These are phyloP conservation scores for Euzetes globulus DNA, from an alignment of 2,888 invertebrate genomes.

Conservation along the genomic window DNA sequence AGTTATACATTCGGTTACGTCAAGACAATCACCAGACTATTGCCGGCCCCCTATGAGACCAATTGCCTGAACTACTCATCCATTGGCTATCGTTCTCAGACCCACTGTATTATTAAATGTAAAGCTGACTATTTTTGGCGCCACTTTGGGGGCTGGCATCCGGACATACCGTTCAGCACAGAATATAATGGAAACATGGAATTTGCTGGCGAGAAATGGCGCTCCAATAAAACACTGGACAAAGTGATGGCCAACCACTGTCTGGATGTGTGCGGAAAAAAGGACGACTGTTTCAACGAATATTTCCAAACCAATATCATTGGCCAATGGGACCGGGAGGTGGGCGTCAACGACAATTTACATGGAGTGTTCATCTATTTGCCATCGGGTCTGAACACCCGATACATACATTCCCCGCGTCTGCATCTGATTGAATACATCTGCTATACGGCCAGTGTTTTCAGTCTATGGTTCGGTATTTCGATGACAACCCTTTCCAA, in stretches of 20 bases:
- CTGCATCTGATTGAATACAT: constrained; percentile 32
- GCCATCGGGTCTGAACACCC: constrained; percentile 30
- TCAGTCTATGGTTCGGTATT: constrained; percentile 35
- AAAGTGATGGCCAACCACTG: constrained; percentile 28
- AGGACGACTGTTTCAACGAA: constrained; percentile 28
- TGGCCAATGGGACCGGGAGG: constrained; percentile 24
- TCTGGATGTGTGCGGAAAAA: constrained; percentile 4
- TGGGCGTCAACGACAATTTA: not conserved
- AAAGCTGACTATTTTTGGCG: constrained; percentile 27
- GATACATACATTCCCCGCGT: constrained; percentile 31
- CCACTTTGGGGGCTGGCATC: constrained; percentile 30
- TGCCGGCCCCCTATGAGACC: constrained; percentile 4
- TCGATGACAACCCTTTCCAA: constrained; percentile 32
- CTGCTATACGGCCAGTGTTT: constrained; percentile 33
- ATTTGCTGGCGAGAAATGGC: not conserved
- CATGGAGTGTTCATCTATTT: constrained; percentile 25
- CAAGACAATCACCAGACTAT: not conserved
- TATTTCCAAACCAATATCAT: constrained; percentile 5
- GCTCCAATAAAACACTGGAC: constrained; percentile 29
- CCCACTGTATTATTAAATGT: constrained; percentile 30
- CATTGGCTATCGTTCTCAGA: constrained; percentile 25
- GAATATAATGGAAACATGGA: not conserved
- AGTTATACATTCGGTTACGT: not conserved
- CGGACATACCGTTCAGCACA: constrained; percentile 10
- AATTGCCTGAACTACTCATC: constrained; percentile 22